Evolutionary conservation across 2,888 invertebrate genomes (phyloP).

Genomic region (Lasioglossum pauxillum): DNA sequence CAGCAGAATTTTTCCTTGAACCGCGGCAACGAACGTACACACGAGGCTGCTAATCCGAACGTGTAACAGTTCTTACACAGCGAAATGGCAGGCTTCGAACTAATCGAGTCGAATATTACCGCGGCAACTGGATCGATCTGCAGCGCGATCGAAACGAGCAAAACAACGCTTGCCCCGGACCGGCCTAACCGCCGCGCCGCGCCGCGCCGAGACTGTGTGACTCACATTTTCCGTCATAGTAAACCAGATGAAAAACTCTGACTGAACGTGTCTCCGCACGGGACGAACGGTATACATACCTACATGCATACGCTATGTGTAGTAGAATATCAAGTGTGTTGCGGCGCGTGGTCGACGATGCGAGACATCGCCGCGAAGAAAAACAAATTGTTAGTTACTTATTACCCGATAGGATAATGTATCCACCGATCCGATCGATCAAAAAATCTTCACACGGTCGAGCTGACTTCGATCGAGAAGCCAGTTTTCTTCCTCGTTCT

Average conservation of each 20-base stretch:
- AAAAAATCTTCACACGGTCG: constrained; percentile 42
- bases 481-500: neutral
- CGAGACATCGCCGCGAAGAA: constrained; percentile 41
- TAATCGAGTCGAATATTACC: constrained; percentile 22
- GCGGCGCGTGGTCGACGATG: constrained; percentile 46
- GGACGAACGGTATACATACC: neutral
- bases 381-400: neutral
- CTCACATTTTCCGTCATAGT: constrained; percentile 33
- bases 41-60: constrained; percentile 32
- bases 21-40: neutral
- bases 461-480: neutral
- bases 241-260: constrained; percentile 54
- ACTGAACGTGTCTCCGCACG: neutral
- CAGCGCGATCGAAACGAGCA: constrained; percentile 19
- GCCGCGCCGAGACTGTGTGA: constrained; percentile 14
- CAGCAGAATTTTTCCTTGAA: constrained; percentile 27
- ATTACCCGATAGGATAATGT: constrained; percentile 6
- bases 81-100: neutral
- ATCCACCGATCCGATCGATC: constrained; percentile 1
- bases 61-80: constrained; percentile 6
- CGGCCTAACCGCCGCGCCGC: neutral
- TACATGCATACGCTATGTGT: constrained; percentile 21
- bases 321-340: neutral
- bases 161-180: neutral
- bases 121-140: constrained; percentile 28